Conservation (phyloP, 2,888 invertebrate genomes). For the Ashinkailepas kermadecensis region DNA sequence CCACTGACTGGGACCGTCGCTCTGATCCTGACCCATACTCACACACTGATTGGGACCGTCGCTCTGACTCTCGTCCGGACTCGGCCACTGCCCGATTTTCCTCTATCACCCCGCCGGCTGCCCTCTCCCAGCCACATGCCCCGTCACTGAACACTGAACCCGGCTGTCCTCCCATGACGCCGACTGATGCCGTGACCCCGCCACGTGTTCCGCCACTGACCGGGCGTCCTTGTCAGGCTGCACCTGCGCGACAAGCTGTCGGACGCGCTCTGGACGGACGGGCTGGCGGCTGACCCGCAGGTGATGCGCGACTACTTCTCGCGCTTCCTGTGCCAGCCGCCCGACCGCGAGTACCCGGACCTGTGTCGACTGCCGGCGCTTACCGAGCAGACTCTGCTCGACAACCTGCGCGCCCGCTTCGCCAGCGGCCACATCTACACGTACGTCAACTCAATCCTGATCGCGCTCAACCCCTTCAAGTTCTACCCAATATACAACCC, state of each 20-base stretch:
- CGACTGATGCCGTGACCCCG: too few relatives aligned
- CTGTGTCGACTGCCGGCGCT: conserved; percentile 90
- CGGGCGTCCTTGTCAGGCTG: conserved; percentile 52
- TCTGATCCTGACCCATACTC: too few relatives aligned
- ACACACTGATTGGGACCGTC: too few relatives aligned
- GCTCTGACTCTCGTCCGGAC: too few relatives aligned
- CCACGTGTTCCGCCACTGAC: too few relatives aligned
- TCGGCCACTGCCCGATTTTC: too few relatives aligned
- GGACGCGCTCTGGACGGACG: conserved; percentile 78
- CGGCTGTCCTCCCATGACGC: too few relatives aligned
- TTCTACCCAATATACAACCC: conserved; percentile 97
- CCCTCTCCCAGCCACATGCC: too few relatives aligned
- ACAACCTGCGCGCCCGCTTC: conserved; percentile 81
- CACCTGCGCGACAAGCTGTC: conserved; percentile 74
- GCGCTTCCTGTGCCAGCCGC: conserved; percentile 81
- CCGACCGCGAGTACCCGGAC: conserved; percentile 90
- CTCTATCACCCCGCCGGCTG: too few relatives aligned
- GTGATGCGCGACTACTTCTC: conserved; percentile 86
- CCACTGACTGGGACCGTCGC: too few relatives aligned
- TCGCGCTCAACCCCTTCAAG: conserved; percentile 84
- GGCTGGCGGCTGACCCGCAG: conserved; percentile 76
- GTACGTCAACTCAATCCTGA: conserved; percentile 89
- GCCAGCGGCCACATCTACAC: conserved; percentile 90
- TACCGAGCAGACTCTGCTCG: conserved; percentile 84
- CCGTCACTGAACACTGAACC: too few relatives aligned